Evolutionary conservation across 30 jellyfish, hydroid and myxozoan genomes (phyloP).

Genomic region (Chrysaora quinquecirrha): DNA sequence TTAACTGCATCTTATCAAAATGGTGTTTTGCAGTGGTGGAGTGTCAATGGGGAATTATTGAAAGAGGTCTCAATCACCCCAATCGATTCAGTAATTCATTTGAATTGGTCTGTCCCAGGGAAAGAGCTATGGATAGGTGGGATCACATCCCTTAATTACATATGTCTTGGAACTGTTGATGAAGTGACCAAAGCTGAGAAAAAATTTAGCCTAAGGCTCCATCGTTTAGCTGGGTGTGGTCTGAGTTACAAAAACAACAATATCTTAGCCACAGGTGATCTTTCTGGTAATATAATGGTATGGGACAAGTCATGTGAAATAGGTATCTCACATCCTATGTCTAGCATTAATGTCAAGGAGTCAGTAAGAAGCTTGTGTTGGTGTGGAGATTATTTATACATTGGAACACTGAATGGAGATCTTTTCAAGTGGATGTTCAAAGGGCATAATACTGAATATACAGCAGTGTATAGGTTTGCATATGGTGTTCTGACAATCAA

Average conservation of each 20-base stretch:
- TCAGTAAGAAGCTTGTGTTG: slow-evolving; percentile 59
- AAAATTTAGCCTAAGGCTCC: slow-evolving; percentile 19
- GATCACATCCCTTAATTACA: slow-evolving; percentile 73
- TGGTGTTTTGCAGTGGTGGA: slow-evolving; percentile 83
- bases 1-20: slow-evolving; percentile 81
- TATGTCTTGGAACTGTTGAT: slow-evolving; percentile 4
- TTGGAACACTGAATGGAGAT: slow-evolving; percentile 83
- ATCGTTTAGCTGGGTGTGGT: slow-evolving; percentile 92
- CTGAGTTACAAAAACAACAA: slow-evolving; percentile 35
- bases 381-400: slow-evolving; percentile 19
- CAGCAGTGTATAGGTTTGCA: slow-evolving; percentile 18
- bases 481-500: slow-evolving; percentile 69
- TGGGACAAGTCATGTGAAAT: neutral
- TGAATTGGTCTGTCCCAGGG: slow-evolving; percentile 61
- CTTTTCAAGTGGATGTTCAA: slow-evolving; percentile 51
- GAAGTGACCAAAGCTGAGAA: neutral
- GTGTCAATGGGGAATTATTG: slow-evolving; percentile 45
- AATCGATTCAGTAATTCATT: slow-evolving; percentile 68
- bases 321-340: neutral
- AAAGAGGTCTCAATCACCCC: slow-evolving; percentile 58
- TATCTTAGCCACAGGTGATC: slow-evolving; percentile 91
- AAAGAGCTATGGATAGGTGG: slow-evolving; percentile 88
- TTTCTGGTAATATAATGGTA: slow-evolving; percentile 77
- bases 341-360: slow-evolving; percentile 12
- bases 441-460: neutral